These are phyloP conservation scores for Crocidura indochinensis DNA, from an alignment of 2,797 vertebrate genomes.

Conservation along the genomic window DNA sequence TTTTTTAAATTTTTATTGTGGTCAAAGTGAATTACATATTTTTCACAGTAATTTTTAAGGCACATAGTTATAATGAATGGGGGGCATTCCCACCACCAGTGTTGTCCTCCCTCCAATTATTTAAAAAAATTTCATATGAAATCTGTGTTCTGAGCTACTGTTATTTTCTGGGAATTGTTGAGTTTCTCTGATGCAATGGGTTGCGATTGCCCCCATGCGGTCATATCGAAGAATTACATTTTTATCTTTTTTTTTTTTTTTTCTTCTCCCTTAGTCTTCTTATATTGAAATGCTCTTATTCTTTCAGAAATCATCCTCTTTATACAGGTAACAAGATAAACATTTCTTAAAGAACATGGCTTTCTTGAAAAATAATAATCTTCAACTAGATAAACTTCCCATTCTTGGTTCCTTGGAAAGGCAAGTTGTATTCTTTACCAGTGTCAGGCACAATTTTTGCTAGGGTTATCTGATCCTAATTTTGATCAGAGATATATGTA, in stretches of 20 bases:
- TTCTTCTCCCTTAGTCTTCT: too few relatives aligned
- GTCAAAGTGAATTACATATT: too few relatives aligned
- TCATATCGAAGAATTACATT: background rate
- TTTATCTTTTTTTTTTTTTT: too few relatives aligned
- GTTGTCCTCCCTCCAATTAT: too few relatives aligned
- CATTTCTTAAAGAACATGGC: background rate
- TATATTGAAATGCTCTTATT: background rate
- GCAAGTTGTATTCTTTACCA: background rate
- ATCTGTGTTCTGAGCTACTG: background rate
- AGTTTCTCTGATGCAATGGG: background rate
- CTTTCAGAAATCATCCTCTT: background rate
- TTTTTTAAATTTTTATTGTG: too few relatives aligned
- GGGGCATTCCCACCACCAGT: too few relatives aligned
- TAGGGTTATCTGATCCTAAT: background rate
- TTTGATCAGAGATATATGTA: background rate
- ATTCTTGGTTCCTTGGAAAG: background rate
- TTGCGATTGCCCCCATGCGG: conserved; percentile 56
- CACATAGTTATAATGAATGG: too few relatives aligned
- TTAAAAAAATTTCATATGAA: background rate
- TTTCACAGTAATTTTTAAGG: too few relatives aligned
- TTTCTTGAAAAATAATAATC: background rate
- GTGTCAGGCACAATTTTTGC: fast-evolving
- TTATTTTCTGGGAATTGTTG: background rate
- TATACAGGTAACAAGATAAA: background rate
- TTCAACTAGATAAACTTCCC: too few relatives aligned